phyloP scores from a whole-genome alignment of 1,140 invertebrate species.

The Phymorhynchus buccinoides region DNA sequence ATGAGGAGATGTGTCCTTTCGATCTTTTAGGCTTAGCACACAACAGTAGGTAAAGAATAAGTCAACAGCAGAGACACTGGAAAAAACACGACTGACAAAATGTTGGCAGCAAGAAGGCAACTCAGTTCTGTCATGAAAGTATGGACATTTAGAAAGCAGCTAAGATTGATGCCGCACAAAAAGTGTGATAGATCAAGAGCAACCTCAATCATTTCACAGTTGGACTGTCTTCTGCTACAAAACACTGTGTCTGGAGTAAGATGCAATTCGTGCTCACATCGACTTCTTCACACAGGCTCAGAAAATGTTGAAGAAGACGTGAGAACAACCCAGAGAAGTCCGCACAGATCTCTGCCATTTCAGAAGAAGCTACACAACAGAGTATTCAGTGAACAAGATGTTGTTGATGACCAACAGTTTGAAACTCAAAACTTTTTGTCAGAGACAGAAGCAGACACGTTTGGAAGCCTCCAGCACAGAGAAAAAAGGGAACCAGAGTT shows the following conservation, averaged over 20 bases:
- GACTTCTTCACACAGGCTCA: background rate
- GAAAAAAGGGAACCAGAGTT: background rate
- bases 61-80: background rate
- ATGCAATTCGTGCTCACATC: background rate
- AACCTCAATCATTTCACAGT: background rate
- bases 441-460: background rate
- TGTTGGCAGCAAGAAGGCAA: slow-evolving; percentile 1
- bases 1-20: background rate
- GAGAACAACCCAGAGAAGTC: background rate
- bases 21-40: background rate
- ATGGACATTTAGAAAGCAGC: background rate
- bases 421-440: background rate
- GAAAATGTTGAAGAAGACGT: background rate
- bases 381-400: slow-evolving; percentile 30
- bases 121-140: background rate
- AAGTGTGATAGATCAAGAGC: too few species aligned
- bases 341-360: background rate
- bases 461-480: slow-evolving; percentile 9
- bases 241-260: background rate
- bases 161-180: background rate
- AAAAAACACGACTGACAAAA: background rate
- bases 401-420: background rate
- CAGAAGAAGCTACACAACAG: slow-evolving; percentile 35
- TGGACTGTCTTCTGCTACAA: background rate
- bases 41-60: background rate